phyloP scores from a whole-genome alignment of 2,797 vertebrate species.

The Margarornis squamiger region DNA sequence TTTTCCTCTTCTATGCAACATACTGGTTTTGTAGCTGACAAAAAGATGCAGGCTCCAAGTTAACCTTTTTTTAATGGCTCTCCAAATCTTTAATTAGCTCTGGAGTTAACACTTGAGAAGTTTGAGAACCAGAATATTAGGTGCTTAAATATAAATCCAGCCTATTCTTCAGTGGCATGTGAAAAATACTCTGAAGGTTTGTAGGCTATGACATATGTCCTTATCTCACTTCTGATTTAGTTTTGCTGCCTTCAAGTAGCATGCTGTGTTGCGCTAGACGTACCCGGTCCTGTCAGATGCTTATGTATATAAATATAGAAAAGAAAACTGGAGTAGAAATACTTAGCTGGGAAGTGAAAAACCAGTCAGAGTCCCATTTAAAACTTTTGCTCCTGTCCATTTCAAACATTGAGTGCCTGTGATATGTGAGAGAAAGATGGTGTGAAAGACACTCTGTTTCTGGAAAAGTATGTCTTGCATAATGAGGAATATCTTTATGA shows the following conservation, averaged over 20 bases:
- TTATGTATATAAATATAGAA: not conserved
- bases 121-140: not conserved
- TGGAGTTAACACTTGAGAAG: not conserved
- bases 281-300: not conserved
- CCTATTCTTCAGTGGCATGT: not conserved
- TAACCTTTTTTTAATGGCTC: not conserved
- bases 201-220: not conserved
- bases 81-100: not conserved
- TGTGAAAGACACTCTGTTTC: not conserved
- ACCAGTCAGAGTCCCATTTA: not conserved
- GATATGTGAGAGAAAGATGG: not conserved
- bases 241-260: not conserved
- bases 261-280: not conserved
- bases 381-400: not conserved
- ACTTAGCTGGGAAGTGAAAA: not conserved
- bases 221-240: not conserved
- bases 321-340: not conserved
- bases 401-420: not conserved
- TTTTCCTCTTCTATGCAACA: not conserved
- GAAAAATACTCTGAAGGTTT: not conserved
- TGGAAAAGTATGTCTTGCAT: not conserved
- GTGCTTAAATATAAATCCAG: not conserved
- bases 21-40: not conserved
- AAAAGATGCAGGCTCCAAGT: not conserved
- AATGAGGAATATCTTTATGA: not conserved